Conservation (phyloP, 2,888 invertebrate genomes). For the Eristalis pertinax region DNA sequence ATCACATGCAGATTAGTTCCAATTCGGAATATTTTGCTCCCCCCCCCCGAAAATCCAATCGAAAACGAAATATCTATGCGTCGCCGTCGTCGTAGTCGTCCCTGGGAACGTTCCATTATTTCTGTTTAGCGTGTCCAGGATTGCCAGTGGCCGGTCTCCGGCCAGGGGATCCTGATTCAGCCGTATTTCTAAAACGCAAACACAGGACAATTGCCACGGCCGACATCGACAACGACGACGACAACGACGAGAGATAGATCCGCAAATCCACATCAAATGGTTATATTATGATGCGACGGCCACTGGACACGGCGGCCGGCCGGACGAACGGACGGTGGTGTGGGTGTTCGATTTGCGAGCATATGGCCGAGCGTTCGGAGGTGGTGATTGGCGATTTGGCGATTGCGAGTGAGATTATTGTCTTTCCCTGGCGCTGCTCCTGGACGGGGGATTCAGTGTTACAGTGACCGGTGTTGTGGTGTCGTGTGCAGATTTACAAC, state of each 20-base stretch:
- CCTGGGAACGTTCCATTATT: slow-evolving; percentile 69
- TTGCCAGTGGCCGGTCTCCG: slow-evolving; percentile 9
- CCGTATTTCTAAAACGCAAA: slow-evolving; percentile 55
- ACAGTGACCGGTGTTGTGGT: slow-evolving; percentile 45
- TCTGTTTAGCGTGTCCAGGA: slow-evolving; percentile 65
- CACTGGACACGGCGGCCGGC: neutral
- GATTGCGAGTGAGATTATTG: slow-evolving; percentile 66
- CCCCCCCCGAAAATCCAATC: slow-evolving; percentile 64
- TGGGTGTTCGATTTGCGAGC: neutral
- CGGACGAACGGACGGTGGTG: neutral
- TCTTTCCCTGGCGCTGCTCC: slow-evolving; percentile 41
- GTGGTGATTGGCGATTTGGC: slow-evolving; percentile 70
- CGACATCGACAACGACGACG: slow-evolving; percentile 17
- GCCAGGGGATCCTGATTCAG: slow-evolving; percentile 37
- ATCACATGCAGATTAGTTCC: slow-evolving; percentile 72
- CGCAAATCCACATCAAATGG: slow-evolving; percentile 72
- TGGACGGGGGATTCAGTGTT: slow-evolving; percentile 24
- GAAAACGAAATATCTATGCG: slow-evolving; percentile 62
- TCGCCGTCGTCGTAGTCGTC: slow-evolving; percentile 47
- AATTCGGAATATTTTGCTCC: slow-evolving; percentile 56
- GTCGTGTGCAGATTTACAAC: slow-evolving; percentile 65
- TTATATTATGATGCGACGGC: slow-evolving; percentile 65
- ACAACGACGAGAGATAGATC: slow-evolving; percentile 57
- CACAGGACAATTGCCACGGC: slow-evolving; percentile 58
- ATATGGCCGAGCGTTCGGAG: slow-evolving; percentile 36